Evolutionary conservation across 2,797 vertebrate genomes (phyloP), one percentile per base, ranked within the genome.

Genomic region (Melanogrammus aeglefinus): DNA sequence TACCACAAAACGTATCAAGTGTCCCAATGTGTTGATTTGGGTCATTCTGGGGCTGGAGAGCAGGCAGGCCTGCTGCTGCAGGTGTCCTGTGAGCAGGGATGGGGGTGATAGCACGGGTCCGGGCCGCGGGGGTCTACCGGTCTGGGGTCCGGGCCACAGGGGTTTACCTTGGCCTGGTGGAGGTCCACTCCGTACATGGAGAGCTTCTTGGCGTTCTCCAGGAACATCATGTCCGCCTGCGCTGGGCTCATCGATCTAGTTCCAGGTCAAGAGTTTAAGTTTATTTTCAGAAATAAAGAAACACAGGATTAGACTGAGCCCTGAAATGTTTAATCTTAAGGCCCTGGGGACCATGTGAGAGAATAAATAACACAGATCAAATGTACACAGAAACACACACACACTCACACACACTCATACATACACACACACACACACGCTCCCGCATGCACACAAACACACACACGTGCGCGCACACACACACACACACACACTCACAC

Each of bases 121-220:
- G 47, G 47, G 47, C 47, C 47, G n/a, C 2, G 27, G 57, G 21
- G n/a, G n/a, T 27, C 12, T 90, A 98, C 97, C 96, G 12, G 57
- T 10, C 7, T n/a, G 35, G 35, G 35, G 44, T 51, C 47, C 18
- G 47, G 47, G 47, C 47, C 47, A 63, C 6, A 27, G 57, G 21
- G n/a, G 8, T 14, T 4, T 90, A 98, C 97, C 96, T 13, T 99
- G 82, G 97, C 97, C 86, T 96, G 96, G 88, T 99, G 98, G 85
- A 99, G 95, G 86, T 99, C 98, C 21, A 99, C 96, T 70, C 98
- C 98, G 38, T 99, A 99, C 98, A 99, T 99, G 0, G 98, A 97
- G 3, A 99, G 93, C 82, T 99, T 99, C 92, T 99, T 99, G 84
- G 97, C 97, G 81, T 99, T 99, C 89, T 99, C 98, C 86, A 99